Evolutionary conservation across 2,113 vertebrate species (phyloP).

Genomic region (Spea multiplicata): DNA sequence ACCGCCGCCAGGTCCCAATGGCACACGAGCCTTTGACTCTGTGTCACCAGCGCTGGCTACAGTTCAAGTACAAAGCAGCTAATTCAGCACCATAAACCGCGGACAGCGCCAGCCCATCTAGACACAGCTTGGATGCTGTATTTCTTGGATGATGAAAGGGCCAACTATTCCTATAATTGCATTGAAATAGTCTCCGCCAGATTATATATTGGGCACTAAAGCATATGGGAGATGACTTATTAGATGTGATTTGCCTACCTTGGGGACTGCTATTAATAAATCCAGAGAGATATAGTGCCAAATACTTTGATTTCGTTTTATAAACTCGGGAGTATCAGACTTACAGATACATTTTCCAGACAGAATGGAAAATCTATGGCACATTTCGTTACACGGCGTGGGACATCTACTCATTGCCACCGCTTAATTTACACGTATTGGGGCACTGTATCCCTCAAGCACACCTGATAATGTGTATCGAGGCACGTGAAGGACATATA

Average conservation of each 20-base stretch:
- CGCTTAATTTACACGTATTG: no score
- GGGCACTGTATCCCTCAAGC: no score
- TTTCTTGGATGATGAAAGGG: slow-evolving; percentile 5
- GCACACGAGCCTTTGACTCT: background rate
- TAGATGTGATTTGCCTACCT: background rate
- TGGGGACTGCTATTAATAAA: background rate
- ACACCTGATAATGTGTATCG: no score
- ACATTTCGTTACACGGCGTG: no score
- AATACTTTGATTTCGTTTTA: background rate
- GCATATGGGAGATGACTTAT: background rate
- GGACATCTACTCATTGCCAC: no score
- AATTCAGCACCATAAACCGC: slow-evolving; percentile 10
- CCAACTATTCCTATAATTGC: background rate
- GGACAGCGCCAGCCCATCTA: slow-evolving; percentile 19
- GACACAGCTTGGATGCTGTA: background rate
- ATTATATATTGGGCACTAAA: background rate
- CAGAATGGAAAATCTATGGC: no score
- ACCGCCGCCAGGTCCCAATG: background rate
- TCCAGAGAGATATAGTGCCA: background rate
- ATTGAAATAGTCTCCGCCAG: background rate
- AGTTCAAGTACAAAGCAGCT: background rate
- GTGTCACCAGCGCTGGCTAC: background rate
- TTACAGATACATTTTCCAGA: no score
- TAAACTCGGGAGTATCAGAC: background rate
- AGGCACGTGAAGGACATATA: no score